Percentiles rank a stretch among this genome's conserved stretches.
These are phyloP conservation scores for Dynastes tityus DNA, from an alignment of 2,888 invertebrate genomes.

Conservation along the genomic window DNA sequence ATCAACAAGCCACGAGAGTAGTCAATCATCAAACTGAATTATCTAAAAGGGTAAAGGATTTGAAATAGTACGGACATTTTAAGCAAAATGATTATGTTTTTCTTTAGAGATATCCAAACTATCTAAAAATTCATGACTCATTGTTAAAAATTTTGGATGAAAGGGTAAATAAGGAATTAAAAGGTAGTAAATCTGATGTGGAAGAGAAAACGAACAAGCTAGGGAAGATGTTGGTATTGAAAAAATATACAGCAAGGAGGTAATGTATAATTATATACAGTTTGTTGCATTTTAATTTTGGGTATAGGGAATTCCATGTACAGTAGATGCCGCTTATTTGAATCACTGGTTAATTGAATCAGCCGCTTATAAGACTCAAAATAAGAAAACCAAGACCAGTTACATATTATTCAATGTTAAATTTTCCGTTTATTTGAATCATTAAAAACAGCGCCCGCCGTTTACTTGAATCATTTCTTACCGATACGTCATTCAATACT, in stretches of 20 bases:
- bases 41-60: slow-evolving; percentile 73
- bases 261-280: background rate
- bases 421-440: too few species aligned
- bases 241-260: slow-evolving; percentile 13
- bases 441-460: too few species aligned
- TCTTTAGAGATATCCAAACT: slow-evolving; percentile 55
- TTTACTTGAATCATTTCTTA: too few species aligned
- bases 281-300: background rate
- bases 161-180: slow-evolving; percentile 25
- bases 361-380: too few species aligned
- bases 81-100: slow-evolving; percentile 2
- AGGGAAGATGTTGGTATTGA: background rate
- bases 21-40: slow-evolving; percentile 75
- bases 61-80: background rate
- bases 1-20: slow-evolving; percentile 74
- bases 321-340: too few species aligned
- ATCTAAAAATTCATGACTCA: slow-evolving; percentile 53
- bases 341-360: too few species aligned
- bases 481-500: too few species aligned
- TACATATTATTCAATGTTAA: too few species aligned
- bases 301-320: too few species aligned
- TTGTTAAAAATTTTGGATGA: slow-evolving; percentile 51
- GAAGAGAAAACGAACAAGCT: background rate
- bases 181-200: background rate
- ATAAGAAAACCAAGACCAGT: too few species aligned